Evolutionary conservation across 2,888 invertebrate species (phyloP), one percentile per base, ranked within the genome.

Genomic region (Exocentrus adspersus): DNA sequence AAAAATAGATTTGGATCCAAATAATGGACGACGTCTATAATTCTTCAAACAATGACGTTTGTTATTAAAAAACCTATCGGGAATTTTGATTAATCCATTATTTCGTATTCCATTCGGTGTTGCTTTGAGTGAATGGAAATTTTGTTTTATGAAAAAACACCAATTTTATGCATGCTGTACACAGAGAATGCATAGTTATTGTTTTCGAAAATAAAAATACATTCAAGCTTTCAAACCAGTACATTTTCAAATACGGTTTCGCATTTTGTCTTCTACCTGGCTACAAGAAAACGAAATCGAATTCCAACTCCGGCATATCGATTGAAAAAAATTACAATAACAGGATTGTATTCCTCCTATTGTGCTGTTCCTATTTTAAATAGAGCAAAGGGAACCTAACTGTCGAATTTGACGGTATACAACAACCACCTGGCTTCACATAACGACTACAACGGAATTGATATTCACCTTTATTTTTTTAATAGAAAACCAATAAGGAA

Each of bases 321-420:
- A 59, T 67, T 59, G 60, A 50, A 57, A 68, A n/a, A 69, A 67
- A 65, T 68, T 70, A 75, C 74, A 74, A 75, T 73, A 68, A 56
- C 51, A 54, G 71, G 69, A 75, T 74, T 74, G 72, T 74, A 72
- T 72, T 76, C 73, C 63, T 71, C 61, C 60, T 70, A 73, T 76
- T 73, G 73, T 72, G 67, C 72, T 65, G 72, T 72, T 75, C 71
- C 69, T 67, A 73, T 75, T 75, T 70, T 73, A 74, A 74, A 71
- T 68, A 71, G 70, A 72, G 73, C 72, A 74, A 74, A 67, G 72
- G 72, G 71, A 74, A 71, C 69, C 68, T 68, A 70, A 69, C 71
- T 73, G 74, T 70, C 73, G 70, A 71, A 74, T 73, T 71, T 68
- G 61, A 69, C 72, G 70, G 32, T 57, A n/a, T n/a, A 57, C 57